These are phyloP conservation scores for Aporophyla nigra DNA, from an alignment of 2,888 invertebrate species.

Conservation along the genomic window DNA sequence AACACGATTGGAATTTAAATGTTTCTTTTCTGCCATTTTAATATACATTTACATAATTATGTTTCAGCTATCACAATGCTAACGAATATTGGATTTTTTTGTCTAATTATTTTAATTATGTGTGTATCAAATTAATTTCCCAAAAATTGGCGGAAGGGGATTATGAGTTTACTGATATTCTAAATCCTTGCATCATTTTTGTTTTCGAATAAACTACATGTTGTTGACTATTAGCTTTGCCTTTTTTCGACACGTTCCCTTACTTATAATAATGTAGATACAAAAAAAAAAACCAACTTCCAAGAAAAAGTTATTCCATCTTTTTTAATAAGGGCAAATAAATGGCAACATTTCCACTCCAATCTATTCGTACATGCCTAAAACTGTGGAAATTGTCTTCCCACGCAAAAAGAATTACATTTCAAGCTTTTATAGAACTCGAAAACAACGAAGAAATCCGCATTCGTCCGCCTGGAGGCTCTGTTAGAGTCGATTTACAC, in stretches of 20 bases:
- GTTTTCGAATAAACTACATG: background rate
- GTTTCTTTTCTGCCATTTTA: constrained; percentile 45
- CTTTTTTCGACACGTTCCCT: background rate
- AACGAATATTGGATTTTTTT: constrained; percentile 33
- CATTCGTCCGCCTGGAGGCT: constrained; percentile 25
- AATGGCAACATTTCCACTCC: constrained; percentile 20
- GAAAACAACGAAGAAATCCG: constrained; percentile 52
- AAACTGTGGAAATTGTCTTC: constrained; percentile 40
- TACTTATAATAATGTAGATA: background rate
- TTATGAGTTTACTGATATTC: background rate
- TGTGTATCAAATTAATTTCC: constrained; percentile 25
- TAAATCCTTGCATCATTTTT: background rate
- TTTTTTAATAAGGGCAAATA: constrained; percentile 15
- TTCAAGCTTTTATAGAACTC: constrained; percentile 47
- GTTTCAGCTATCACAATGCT: constrained; percentile 22
- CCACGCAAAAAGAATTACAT: constrained; percentile 52
- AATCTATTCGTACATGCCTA: constrained; percentile 37
- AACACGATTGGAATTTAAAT: constrained; percentile 52
- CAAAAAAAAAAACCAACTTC: background rate
- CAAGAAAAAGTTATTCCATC: constrained; percentile 18
- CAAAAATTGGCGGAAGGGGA: background rate
- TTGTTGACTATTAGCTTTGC: too few species aligned
- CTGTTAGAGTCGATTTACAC: constrained; percentile 57
- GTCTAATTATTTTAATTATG: constrained; percentile 27
- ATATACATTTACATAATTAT: constrained; percentile 55